Percentiles rank a stretch among this genome's conserved stretches.
phyloP scores from a whole-genome alignment of 1,140 invertebrate species.

The Phortica variegata region DNA sequence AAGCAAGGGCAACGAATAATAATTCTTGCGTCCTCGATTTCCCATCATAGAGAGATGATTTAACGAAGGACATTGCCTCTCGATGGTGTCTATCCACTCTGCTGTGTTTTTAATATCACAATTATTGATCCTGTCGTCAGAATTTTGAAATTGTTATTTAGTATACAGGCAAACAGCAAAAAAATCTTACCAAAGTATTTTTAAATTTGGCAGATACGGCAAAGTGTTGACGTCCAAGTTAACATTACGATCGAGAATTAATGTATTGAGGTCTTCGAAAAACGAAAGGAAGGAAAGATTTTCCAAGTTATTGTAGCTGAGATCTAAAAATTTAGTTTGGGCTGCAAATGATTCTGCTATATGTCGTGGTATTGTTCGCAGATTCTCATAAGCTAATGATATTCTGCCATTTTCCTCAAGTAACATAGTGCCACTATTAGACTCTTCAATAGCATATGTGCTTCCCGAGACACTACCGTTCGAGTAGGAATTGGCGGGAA shows the following conservation, averaged over 20 bases:
- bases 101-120: constrained; percentile 45
- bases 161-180: neutral
- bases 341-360: constrained; percentile 47
- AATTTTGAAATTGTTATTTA: neutral
- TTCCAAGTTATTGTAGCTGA: constrained; percentile 47
- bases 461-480: constrained; percentile 41
- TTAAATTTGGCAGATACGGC: constrained; percentile 41
- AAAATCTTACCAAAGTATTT: constrained; percentile 40
- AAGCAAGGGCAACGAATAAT: neutral
- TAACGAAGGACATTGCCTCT: constrained; percentile 37
- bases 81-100: constrained; percentile 47
- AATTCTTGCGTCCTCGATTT: constrained; percentile 36
- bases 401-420: constrained; percentile 48
- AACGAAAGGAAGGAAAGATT: constrained; percentile 49
- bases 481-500: constrained; percentile 39
- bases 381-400: constrained; percentile 49
- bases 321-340: constrained; percentile 46
- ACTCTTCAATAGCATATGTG: constrained; percentile 42
- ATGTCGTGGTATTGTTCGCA: constrained; percentile 36
- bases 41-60: constrained; percentile 51
- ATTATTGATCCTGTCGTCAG: constrained; percentile 43
- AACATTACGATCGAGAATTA: constrained; percentile 45
- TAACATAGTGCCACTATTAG: constrained; percentile 35
- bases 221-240: constrained; percentile 42
- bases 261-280: constrained; percentile 44